These are phyloP conservation scores for Sebastiscus albofasciatus DNA, from an alignment of 2,797 vertebrate species.

Conservation along the genomic window DNA sequence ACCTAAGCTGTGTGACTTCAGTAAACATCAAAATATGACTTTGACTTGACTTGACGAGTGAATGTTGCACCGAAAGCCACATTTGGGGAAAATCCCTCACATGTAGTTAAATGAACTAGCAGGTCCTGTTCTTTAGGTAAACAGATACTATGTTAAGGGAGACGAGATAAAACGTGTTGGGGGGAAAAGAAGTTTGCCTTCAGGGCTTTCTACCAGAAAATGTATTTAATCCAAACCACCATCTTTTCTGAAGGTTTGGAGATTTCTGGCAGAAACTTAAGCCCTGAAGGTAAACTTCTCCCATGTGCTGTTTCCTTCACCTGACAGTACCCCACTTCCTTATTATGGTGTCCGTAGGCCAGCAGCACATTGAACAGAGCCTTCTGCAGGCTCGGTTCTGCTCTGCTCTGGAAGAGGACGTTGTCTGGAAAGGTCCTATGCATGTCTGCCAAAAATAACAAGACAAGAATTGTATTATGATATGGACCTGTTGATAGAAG, in stretches of 20 bases:
- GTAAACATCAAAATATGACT: not conserved
- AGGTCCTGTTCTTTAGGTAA: slow-evolving; percentile 36
- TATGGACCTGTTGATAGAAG: not conserved
- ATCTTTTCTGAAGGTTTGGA: not conserved
- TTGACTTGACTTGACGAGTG: not conserved
- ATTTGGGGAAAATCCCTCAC: not conserved
- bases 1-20: not conserved
- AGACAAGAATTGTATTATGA: not conserved
- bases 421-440: slow-evolving; percentile 98
- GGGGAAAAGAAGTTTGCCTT: no score
- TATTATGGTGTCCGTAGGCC: slow-evolving; percentile 93
- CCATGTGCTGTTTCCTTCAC: slow-evolving; percentile 67
- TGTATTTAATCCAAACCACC: no score
- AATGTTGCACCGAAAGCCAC: not conserved
- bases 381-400: slow-evolving; percentile 88
- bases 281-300: not conserved
- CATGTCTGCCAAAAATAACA: slow-evolving; percentile 84
- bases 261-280: not conserved
- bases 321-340: slow-evolving; percentile 94
- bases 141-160: slow-evolving; percentile 10
- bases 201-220: no score
- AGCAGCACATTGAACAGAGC: slow-evolving; percentile 90
- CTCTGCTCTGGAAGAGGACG: slow-evolving; percentile 86
- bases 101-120: slow-evolving; percentile 1
- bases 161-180: not conserved